A percentile compares a stretch with the other conserved stretches of the same genome.
These are phyloP conservation scores for Clusia tigrina DNA, from an alignment of 2,888 invertebrate species.

Conservation along the genomic window DNA sequence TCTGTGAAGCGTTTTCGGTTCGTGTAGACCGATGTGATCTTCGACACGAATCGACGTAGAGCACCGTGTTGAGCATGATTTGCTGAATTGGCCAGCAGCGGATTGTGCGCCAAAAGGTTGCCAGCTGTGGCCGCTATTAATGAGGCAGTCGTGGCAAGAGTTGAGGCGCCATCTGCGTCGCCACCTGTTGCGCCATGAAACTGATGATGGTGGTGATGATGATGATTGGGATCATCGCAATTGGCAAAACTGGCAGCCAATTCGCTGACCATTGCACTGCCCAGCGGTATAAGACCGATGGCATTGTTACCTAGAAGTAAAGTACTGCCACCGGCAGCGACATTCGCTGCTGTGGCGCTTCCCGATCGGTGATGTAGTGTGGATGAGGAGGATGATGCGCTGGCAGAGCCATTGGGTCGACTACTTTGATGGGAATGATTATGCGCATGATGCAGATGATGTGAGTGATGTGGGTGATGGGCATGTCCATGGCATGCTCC, in stretches of 20 bases:
- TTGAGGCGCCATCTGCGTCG: constrained; percentile 22
- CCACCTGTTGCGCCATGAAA: constrained; percentile 30
- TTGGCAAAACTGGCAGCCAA: constrained; percentile 55
- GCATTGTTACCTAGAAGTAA: constrained; percentile 42
- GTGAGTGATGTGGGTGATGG: constrained; percentile 44
- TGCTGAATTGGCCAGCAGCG: constrained; percentile 34
- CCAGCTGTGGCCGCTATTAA: constrained; percentile 37
- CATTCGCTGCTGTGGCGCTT: constrained; percentile 57
- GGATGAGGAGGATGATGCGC: constrained; percentile 31
- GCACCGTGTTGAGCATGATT: constrained; percentile 51
- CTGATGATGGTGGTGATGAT: constrained; percentile 61
- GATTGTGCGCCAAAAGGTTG: constrained; percentile 36
- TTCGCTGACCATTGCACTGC: constrained; percentile 47
- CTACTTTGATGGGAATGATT: constrained; percentile 54
- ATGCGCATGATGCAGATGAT: constrained; percentile 38
- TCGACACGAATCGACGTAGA: constrained; percentile 64
- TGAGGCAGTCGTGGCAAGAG: constrained; percentile 39
- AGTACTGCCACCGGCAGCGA: constrained; percentile 37
- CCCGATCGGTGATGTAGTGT: constrained; percentile 56
- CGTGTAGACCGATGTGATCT: constrained; percentile 56
- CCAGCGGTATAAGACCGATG: constrained; percentile 49
- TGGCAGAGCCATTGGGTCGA: constrained; percentile 46
- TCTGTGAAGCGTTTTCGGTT: constrained; percentile 62
- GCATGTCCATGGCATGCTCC: constrained; percentile 42
- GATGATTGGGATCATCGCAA: constrained; percentile 58